Conservation (phyloP, 2,113 vertebrate genomes). For the Nesoenas mayeri region DNA sequence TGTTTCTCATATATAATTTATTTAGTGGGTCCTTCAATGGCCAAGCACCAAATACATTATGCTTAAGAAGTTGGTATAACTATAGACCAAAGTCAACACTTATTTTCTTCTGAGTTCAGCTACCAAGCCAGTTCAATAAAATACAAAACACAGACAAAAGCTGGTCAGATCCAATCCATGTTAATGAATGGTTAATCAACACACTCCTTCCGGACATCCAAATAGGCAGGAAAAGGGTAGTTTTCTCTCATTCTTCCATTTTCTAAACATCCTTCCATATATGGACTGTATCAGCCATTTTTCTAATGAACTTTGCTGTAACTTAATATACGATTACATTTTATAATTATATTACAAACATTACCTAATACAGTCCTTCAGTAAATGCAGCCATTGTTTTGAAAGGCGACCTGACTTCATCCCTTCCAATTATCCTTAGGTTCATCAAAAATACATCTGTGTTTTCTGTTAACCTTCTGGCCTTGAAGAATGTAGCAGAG, state of each 20-base stretch:
- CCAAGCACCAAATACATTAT: neutral
- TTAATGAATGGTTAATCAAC: neutral
- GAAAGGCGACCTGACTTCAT: neutral
- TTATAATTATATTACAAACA: neutral
- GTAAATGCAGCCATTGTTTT: neutral
- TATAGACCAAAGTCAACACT: neutral
- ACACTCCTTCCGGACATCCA: neutral
- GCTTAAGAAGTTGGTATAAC: neutral
- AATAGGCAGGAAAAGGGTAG: neutral
- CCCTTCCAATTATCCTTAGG: neutral
- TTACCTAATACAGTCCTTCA: neutral
- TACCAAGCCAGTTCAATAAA: neutral
- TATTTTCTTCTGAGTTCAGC: neutral
- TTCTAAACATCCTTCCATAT: neutral
- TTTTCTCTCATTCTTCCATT: neutral
- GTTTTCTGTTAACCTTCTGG: no score
- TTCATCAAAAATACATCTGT: no score
- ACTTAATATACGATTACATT: neutral
- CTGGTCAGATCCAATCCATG: neutral
- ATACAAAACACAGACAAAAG: neutral
- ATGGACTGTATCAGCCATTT: neutral
- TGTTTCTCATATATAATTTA: neutral
- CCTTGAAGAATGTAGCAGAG: no score
- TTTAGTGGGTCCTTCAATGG: neutral
- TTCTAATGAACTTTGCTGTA: neutral